Percentiles rank a stretch among this genome's conserved stretches.
These are phyloP conservation scores for Melipona bicolor DNA, from an alignment of 2,888 invertebrate genomes.

Conservation along the genomic window DNA sequence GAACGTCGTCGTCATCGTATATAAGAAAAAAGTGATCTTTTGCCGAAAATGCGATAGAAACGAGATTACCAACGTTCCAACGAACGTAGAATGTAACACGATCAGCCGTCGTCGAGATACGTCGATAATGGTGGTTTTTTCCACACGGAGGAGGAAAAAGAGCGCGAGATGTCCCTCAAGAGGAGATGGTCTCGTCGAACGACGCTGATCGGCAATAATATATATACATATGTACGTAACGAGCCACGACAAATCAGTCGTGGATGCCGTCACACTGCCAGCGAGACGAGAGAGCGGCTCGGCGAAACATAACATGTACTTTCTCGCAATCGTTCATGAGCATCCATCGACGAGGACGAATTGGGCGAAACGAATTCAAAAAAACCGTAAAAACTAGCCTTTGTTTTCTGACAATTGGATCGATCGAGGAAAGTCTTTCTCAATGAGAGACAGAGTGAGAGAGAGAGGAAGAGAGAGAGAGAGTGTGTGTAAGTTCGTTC, in stretches of 20 bases:
- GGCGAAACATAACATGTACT: neutral
- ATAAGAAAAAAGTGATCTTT: neutral
- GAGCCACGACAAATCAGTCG: neutral
- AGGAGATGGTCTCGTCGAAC: neutral
- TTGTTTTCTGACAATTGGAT: slow-evolving; percentile 41
- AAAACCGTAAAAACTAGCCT: slow-evolving; percentile 78
- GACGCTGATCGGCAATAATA: neutral
- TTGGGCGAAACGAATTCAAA: no score
- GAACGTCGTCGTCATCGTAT: neutral
- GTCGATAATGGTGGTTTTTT: neutral
- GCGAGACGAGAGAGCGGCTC: slow-evolving; percentile 37
- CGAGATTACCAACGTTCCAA: no score
- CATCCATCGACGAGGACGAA: no score
- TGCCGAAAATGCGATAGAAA: neutral
- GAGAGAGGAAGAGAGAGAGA: neutral
- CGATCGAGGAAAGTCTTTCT: slow-evolving; percentile 20
- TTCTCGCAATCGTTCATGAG: slow-evolving; percentile 13
- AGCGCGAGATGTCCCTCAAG: no score
- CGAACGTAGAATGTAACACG: neutral
- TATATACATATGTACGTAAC: neutral
- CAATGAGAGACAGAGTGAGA: slow-evolving; percentile 5
- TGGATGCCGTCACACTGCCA: slow-evolving; percentile 59
- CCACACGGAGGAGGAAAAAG: no score
- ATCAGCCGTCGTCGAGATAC: neutral
- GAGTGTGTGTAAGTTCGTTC: slow-evolving; percentile 24